A percentile compares a stretch with the other conserved stretches of the same genome.
Conservation (phyloP, 2,113 vertebrate genomes). For the Ameiurus melas region DNA sequence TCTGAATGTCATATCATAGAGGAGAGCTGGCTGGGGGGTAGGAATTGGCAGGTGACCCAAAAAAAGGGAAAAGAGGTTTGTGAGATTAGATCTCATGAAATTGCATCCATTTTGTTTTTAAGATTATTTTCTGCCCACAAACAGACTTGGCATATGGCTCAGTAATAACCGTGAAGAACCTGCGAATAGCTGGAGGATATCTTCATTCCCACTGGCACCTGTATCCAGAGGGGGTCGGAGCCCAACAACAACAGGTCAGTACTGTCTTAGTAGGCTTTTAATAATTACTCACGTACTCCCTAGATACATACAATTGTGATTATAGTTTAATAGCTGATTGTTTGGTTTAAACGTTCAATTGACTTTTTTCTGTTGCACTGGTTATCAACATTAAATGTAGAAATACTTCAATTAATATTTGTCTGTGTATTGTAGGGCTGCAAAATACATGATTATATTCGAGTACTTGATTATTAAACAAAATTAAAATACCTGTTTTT, state of each 20-base stretch:
- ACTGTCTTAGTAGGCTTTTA: neutral
- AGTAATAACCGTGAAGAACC: conserved; percentile 89
- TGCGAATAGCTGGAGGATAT: conserved; percentile 92
- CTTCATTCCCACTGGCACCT: conserved; percentile 96
- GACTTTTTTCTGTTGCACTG: neutral
- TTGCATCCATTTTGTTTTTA: neutral
- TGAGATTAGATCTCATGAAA: neutral
- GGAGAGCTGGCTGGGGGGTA: too few relatives aligned
- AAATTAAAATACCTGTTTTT: neutral
- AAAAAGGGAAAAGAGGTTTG: neutral
- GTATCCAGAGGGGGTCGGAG: conserved; percentile 90
- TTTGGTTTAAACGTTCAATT: neutral
- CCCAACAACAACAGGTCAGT: conserved; percentile 90
- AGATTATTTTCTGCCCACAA: conserved; percentile 1
- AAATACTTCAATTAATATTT: too few relatives aligned
- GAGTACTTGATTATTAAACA: neutral
- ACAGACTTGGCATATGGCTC: conserved; percentile 93
- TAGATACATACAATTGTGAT: neutral
- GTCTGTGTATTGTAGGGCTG: neutral
- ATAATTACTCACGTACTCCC: neutral
- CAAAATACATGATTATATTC: too few relatives aligned
- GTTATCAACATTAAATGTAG: too few relatives aligned
- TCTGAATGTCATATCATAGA: too few relatives aligned
- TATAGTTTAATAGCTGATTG: neutral
- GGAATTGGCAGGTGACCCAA: too few relatives aligned